Evolutionary conservation across 30 jellyfish, hydroid and myxozoan species (phyloP).

Genomic region (Cassiopea xamachana): DNA sequence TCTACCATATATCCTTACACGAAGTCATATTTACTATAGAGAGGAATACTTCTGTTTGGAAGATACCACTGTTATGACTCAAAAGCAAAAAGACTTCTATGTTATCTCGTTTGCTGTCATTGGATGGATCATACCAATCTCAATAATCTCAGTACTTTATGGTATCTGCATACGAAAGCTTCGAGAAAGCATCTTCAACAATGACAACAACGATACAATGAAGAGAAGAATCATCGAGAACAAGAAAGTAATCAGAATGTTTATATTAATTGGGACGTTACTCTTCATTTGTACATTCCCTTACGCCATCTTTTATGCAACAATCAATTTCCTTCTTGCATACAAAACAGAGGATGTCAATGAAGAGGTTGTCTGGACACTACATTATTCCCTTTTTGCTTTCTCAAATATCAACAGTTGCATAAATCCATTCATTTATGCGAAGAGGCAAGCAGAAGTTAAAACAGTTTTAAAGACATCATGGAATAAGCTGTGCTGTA

Average conservation of each 20-base stretch:
- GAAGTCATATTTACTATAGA: not conserved
- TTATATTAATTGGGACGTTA: slow-evolving; percentile 10
- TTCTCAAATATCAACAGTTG: slow-evolving; percentile 56
- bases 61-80: not conserved
- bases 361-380: slow-evolving; percentile 12
- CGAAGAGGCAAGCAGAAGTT: slow-evolving; percentile 48
- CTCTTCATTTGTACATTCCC: slow-evolving; percentile 55
- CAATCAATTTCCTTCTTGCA: slow-evolving; percentile 20
- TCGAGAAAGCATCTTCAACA: not conserved
- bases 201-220: not conserved
- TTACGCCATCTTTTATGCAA: slow-evolving; percentile 33
- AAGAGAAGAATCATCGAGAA: slow-evolving; percentile 20
- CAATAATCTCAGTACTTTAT: not conserved
- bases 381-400: slow-evolving; percentile 42
- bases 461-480: not conserved
- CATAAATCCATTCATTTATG: slow-evolving; percentile 63
- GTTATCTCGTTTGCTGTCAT: slow-evolving; percentile 14
- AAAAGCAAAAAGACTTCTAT: not conserved
- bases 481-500: slow-evolving; percentile 1
- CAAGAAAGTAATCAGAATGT: slow-evolving; percentile 36
- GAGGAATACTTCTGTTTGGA: slow-evolving; percentile 6
- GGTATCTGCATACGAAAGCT: slow-evolving; percentile 4
- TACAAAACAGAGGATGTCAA: slow-evolving; percentile 26
- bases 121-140: slow-evolving; percentile 42
- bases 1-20: slow-evolving; percentile 42